Conservation (phyloP, 2,113 vertebrate genomes). For the Phyllostomus discolor region DNA sequence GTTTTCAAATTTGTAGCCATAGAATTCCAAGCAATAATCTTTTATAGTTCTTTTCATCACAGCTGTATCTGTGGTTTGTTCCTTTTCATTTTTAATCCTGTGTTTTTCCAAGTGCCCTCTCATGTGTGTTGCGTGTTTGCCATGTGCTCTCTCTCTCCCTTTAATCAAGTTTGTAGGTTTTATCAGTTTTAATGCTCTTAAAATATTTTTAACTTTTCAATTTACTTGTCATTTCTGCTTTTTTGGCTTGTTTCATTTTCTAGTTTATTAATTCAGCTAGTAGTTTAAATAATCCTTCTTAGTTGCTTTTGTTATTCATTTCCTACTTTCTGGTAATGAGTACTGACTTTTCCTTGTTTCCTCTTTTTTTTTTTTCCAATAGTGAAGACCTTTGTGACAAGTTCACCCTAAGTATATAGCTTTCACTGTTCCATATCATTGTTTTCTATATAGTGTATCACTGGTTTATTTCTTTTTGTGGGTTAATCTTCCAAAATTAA, state of each 20-base stretch:
- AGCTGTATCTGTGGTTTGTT: neutral
- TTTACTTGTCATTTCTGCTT: conserved; percentile 7
- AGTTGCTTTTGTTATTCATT: neutral
- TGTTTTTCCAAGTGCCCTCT: neutral
- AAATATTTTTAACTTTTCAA: neutral
- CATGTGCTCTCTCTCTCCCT: neutral
- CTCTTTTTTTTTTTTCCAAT: neutral
- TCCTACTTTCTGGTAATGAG: conserved; percentile 10
- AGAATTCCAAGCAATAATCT: conserved; percentile 2
- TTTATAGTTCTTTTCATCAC: conserved; percentile 3
- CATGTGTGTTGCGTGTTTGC: neutral
- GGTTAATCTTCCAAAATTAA: neutral
- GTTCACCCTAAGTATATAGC: neutral
- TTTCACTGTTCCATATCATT: neutral
- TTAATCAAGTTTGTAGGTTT: conserved; percentile 37
- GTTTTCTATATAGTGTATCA: neutral
- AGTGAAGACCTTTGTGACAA: neutral
- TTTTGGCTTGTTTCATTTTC: conserved; percentile 1
- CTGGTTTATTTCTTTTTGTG: neutral
- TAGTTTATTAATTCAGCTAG: neutral
- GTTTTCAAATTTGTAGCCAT: conserved; percentile 40
- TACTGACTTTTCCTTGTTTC: neutral
- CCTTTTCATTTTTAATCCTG: neutral
- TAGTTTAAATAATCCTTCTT: neutral
- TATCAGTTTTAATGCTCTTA: neutral